Conservation (phyloP, 2,113 vertebrate genomes). For the Morone chrysops region DNA sequence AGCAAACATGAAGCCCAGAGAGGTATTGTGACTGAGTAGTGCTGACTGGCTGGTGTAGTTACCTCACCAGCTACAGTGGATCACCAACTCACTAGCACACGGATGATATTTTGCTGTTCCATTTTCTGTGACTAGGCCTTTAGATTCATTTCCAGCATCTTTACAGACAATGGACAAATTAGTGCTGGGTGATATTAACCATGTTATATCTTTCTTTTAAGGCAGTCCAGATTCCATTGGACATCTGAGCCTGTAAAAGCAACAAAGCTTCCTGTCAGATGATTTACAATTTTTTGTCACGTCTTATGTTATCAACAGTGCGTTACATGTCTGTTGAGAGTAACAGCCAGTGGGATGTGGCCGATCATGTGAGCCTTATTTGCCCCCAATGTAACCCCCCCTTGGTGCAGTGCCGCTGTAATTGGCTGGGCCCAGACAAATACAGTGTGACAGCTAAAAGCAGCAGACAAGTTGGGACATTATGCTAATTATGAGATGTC, state of each 20-base stretch:
- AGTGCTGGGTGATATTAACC: background rate
- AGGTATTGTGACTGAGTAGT: no score
- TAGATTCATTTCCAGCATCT: background rate
- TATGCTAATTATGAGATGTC: constrained; percentile 85
- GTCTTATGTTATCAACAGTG: constrained; percentile 58
- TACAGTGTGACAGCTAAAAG: constrained; percentile 83
- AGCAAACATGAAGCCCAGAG: no score
- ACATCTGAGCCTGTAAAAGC: constrained; percentile 76
- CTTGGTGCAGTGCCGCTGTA: constrained; percentile 51
- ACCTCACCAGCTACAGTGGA: background rate
- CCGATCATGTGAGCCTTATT: constrained; percentile 62
- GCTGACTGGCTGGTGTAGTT: background rate
- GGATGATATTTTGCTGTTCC: background rate
- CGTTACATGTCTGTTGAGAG: constrained; percentile 48
- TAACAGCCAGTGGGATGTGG: constrained; percentile 79
- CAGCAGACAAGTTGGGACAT: constrained; percentile 84
- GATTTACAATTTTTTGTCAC: constrained; percentile 51
- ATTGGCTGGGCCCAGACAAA: constrained; percentile 83
- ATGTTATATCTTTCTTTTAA: background rate
- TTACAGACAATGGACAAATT: background rate
- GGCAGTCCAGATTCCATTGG: constrained; percentile 5
- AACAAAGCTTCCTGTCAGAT: constrained; percentile 74
- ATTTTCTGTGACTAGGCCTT: background rate
- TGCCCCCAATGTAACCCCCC: constrained; percentile 33
- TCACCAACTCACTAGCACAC: background rate